Percentiles rank a stretch among this genome's conserved stretches.
Evolutionary conservation across 1,140 invertebrate genomes (phyloP).

Genomic region (Drosophila lowei): DNA sequence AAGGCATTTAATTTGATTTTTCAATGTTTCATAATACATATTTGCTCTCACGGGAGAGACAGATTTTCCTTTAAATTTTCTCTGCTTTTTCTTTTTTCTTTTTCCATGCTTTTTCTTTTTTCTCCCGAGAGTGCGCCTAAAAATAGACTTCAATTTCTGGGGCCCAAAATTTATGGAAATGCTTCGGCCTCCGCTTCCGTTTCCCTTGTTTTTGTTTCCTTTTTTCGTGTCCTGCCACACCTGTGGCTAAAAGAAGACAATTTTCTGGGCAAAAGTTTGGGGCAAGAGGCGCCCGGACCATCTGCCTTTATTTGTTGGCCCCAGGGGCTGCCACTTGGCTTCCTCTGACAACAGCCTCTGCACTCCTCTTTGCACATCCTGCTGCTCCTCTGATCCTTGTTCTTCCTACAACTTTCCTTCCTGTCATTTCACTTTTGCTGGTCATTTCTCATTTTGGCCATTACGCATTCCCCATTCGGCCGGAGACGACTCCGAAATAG

Average conservation of each 20-base stretch:
- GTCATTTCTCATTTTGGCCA: conserved; percentile 74
- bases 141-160: conserved; percentile 70
- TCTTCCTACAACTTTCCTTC: conserved; percentile 13
- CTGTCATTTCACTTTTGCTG: conserved; percentile 62
- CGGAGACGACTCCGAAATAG: background rate
- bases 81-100: conserved; percentile 10
- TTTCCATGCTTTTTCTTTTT: background rate
- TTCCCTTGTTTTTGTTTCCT: too few relatives aligned
- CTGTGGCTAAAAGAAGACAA: conserved; percentile 44
- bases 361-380: too few relatives aligned
- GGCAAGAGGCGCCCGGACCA: background rate
- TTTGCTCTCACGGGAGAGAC: conserved; percentile 7
- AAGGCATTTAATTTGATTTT: conserved; percentile 42
- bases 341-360: too few relatives aligned
- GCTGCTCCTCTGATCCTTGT: background rate
- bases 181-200: conserved; percentile 39
- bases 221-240: conserved; percentile 25
- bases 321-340: conserved; percentile 23
- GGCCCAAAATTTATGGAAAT: conserved; percentile 70
- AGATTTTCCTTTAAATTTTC: conserved; percentile 1
- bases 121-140: conserved; percentile 34
- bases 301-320: conserved; percentile 27
- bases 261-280: background rate
- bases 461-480: conserved; percentile 59
- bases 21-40: conserved; percentile 35